Evolutionary conservation across 2,113 vertebrate genomes (phyloP).

Genomic region (Anolis sagrei): DNA sequence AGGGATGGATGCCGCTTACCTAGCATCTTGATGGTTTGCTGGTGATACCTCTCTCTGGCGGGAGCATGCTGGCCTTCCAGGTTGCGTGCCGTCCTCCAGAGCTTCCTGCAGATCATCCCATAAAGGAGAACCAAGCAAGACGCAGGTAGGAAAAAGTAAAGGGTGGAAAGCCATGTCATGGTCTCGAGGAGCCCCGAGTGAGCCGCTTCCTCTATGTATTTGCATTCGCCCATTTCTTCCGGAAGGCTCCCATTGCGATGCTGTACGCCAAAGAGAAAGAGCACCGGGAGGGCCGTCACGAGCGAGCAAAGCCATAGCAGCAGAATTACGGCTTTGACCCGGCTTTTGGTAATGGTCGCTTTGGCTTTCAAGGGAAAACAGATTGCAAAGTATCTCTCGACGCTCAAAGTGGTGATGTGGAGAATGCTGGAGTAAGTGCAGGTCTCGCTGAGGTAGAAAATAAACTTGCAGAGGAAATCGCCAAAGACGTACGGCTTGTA

Average conservation of each 20-base stretch:
- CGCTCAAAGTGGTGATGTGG: conserved; percentile 51
- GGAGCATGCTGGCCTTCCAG: neutral
- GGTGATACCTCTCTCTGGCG: conserved; percentile 37
- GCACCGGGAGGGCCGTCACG: conserved; percentile 29
- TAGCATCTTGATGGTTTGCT: conserved; percentile 53
- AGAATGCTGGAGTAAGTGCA: conserved; percentile 60
- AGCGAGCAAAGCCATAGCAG: conserved; percentile 48
- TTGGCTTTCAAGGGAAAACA: conserved; percentile 62
- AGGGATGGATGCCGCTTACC: conserved; percentile 27
- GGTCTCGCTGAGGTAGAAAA: conserved; percentile 54
- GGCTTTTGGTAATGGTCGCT: conserved; percentile 41
- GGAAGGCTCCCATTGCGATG: conserved; percentile 14
- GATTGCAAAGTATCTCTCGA: conserved; percentile 58
- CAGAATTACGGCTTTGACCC: conserved; percentile 48
- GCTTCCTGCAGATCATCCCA: conserved; percentile 51
- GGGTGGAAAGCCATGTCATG: conserved; percentile 55
- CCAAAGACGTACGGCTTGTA: conserved; percentile 59
- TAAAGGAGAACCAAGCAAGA: conserved; percentile 52
- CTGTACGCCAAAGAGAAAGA: conserved; percentile 53
- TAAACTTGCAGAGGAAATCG: conserved; percentile 59
- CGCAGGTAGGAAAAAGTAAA: conserved; percentile 56
- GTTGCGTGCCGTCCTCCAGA: conserved; percentile 6
- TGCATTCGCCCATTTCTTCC: conserved; percentile 49
- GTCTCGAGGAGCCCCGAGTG: conserved; percentile 36
- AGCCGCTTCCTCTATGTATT: conserved; percentile 14